Percentiles rank a stretch among this genome's conserved stretches.
Evolutionary conservation across 2,113 vertebrate species (phyloP).

Genomic region (Macrotis lagotis): DNA sequence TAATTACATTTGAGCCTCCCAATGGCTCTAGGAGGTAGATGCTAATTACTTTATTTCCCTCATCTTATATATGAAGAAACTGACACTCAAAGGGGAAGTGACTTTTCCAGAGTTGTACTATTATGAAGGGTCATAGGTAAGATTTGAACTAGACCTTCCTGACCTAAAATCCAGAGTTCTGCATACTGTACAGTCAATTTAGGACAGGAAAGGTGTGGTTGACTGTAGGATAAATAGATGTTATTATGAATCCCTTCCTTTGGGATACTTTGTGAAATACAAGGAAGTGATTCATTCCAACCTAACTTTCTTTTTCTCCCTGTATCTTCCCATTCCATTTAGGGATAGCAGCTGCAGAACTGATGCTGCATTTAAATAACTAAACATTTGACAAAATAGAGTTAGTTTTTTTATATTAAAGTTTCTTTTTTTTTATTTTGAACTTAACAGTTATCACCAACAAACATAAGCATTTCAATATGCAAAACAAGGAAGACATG

Average conservation of each 20-base stretch:
- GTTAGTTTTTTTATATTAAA: conserved; percentile 47
- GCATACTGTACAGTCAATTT: background rate
- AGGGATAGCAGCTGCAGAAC: conserved; percentile 34
- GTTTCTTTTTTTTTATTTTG: background rate
- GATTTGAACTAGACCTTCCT: background rate
- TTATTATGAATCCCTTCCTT: background rate
- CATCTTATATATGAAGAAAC: background rate
- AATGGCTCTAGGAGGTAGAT: background rate
- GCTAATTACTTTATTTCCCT: background rate
- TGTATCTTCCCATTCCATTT: conserved; percentile 4
- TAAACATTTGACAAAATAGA: conserved; percentile 23
- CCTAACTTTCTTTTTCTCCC: conserved; percentile 19
- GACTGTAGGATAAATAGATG: background rate
- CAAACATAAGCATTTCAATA: background rate
- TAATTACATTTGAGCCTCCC: background rate
- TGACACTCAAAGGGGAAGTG: background rate
- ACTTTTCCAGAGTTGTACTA: background rate
- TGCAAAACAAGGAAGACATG: conserved; percentile 19
- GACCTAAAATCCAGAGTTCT: background rate
- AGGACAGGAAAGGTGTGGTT: background rate
- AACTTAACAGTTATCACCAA: background rate
- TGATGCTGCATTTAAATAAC: background rate
- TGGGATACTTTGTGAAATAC: conserved; percentile 21
- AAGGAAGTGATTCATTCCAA: conserved; percentile 57
- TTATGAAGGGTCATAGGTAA: background rate